Evolutionary conservation across 2,113 vertebrate genomes (phyloP).

Genomic region (Phyllostomus hastatus): DNA sequence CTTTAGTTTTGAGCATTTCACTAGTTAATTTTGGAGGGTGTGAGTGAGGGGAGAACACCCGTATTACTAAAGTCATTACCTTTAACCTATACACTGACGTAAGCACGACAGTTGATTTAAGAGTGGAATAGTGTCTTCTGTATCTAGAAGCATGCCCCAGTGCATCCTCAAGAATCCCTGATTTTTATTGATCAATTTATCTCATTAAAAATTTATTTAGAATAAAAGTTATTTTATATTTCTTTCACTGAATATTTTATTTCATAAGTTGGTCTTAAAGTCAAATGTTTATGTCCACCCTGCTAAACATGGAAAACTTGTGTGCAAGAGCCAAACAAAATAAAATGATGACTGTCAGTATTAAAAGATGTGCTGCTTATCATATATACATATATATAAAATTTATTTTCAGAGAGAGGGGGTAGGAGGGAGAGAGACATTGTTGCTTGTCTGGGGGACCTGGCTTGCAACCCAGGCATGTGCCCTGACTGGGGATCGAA

Average conservation of each 20-base stretch:
- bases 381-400: background rate
- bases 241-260: background rate
- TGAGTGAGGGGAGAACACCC: background rate
- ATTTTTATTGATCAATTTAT: background rate
- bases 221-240: background rate
- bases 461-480: no score
- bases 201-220: background rate
- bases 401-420: no score
- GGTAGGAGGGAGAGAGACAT: no score
- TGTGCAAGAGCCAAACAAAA: background rate
- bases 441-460: no score
- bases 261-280: background rate
- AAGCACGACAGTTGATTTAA: background rate
- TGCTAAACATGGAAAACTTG: background rate
- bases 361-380: background rate
- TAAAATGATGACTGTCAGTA: background rate
- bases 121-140: background rate
- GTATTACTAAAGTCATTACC: background rate
- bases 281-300: background rate
- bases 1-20: background rate
- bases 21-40: background rate
- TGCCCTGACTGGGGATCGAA: no score
- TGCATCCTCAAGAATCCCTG: background rate
- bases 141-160: background rate
- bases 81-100: background rate